A percentile compares a stretch with the other conserved stretches of the same genome.
Conservation (phyloP, 2,888 invertebrate genomes). For the Archaeoteleia sp. region DNA sequence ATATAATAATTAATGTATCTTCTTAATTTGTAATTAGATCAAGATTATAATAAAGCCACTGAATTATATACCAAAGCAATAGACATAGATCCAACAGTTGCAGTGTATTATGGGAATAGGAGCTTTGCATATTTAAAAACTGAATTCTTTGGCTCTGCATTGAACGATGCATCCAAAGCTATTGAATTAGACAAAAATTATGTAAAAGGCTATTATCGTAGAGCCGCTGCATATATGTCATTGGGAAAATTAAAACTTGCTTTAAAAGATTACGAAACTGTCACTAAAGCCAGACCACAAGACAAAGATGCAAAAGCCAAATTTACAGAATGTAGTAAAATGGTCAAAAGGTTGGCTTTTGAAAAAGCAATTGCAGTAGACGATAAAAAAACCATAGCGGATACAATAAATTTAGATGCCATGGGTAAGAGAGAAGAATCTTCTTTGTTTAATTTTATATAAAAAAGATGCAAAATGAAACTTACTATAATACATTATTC, state of each 20-base stretch:
- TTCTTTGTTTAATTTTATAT: conserved; percentile 2
- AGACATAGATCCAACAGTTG: conserved; percentile 86
- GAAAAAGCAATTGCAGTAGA: conserved; percentile 97
- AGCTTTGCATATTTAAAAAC: conserved; percentile 95
- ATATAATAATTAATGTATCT: background rate
- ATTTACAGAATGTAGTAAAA: conserved; percentile 95
- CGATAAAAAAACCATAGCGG: conserved; percentile 89
- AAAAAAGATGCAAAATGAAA: background rate
- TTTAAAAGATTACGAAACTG: conserved; percentile 97
- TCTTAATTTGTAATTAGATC: conserved; percentile 80
- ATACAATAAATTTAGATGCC: conserved; percentile 90
- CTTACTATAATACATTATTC: conserved; percentile 54
- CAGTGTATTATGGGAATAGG: conserved; percentile 94
- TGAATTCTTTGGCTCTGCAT: conserved; percentile 96
- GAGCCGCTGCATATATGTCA: conserved; percentile 98
- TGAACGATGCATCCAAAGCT: conserved; percentile 93
- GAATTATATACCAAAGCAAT: conserved; percentile 92
- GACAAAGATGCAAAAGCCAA: conserved; percentile 96
- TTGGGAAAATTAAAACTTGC: conserved; percentile 98
- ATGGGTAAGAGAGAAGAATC: conserved; percentile 82
- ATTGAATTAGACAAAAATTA: conserved; percentile 93
- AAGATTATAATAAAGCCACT: conserved; percentile 93
- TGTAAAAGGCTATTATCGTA: conserved; percentile 96
- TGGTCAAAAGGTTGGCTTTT: conserved; percentile 95
- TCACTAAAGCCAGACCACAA: conserved; percentile 92